Evolutionary conservation across 1,140 invertebrate species (phyloP).

Genomic region (Doryteuthis pealeii): DNA sequence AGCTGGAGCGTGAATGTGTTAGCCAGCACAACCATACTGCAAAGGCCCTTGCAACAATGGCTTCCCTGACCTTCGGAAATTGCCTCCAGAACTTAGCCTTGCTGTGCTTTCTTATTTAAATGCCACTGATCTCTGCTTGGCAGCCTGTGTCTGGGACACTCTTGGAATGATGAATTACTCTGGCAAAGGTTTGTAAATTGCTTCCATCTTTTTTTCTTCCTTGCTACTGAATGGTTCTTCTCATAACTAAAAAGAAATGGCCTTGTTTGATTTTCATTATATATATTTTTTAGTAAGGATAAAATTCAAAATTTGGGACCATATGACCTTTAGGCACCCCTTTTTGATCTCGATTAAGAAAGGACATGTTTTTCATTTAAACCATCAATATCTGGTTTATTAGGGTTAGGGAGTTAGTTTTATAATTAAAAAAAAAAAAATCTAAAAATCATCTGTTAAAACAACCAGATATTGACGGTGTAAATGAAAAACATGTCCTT

Average conservation of each 20-base stretch:
- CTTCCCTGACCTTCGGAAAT: conserved; percentile 61
- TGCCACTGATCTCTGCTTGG: conserved; percentile 65
- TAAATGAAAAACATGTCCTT: no score
- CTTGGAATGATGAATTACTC: conserved; percentile 63
- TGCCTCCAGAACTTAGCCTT: conserved; percentile 63
- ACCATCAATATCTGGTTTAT: no score
- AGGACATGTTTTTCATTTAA: no score
- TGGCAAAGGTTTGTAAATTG: conserved; percentile 60
- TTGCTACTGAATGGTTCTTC: no score
- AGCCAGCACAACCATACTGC: conserved; percentile 1
- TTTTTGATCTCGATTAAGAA: no score
- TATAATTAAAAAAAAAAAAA: no score
- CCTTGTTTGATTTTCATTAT: not conserved
- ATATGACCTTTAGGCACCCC: no score
- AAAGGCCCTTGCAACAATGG: conserved; percentile 21
- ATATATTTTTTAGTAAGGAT: no score
- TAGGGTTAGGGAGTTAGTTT: no score
- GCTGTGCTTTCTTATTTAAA: conserved; percentile 63
- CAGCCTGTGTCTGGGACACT: conserved; percentile 64
- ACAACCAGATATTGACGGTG: no score
- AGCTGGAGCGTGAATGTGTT: conserved; percentile 20
- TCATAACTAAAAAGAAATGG: conserved; percentile 6
- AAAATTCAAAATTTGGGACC: no score
- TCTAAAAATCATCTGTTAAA: no score
- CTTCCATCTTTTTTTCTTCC: not conserved